Base-by-base conservation (phyloP, 2,797 vertebrate genomes). In the Lepidocolaptes lacrymiger region DNA sequence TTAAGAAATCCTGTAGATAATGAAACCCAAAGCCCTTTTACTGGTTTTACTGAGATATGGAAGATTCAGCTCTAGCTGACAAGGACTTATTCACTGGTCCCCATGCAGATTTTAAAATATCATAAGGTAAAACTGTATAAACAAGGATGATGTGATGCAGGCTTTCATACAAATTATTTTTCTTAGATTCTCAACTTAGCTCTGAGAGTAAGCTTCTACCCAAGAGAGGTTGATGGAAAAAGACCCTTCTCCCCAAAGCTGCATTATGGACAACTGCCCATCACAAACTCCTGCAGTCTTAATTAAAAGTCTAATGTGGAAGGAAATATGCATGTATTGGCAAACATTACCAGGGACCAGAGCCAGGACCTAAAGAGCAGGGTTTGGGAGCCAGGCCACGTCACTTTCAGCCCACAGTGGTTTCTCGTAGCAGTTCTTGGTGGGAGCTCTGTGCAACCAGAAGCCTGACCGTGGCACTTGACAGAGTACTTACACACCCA, bases 311-410 rank as follows among this genome's bases (percentile, higher is more conserved):
- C 52, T 83, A 67, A 52, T 0, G 2, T 55, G 62, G 61, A 71
- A 78, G 24, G 54, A 66, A 82, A 85, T 61, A 39, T 0, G 1
- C 9, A 34, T 1, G 0, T 36, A 59, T 14, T 56, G 37, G 66
- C 52, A 74, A 77, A 61, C 64, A 61, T 71, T 44, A 56, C 51
- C 11, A 1, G 7, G 21, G 48, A 48, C 14, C 51, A 55, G 26
- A 73, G 85, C 15, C 79, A 80, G 52, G 77, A 80, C 32, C 49
- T 51, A 56, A 21, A 67, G 32, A 67, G 54, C 17, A n/a, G 68
- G 43, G 32, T 24, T 39, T 83, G 56, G 75, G 46, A 67, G 76
- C 28, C 28, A 39, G 58, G 66, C 44, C 11, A 2, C 14, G 7
- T 63, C 0, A 0, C 36, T 30, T 41, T 34, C 34, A 72, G 32